phyloP scores from a whole-genome alignment of 2,113 vertebrate genomes.

The Grallaria varia region DNA sequence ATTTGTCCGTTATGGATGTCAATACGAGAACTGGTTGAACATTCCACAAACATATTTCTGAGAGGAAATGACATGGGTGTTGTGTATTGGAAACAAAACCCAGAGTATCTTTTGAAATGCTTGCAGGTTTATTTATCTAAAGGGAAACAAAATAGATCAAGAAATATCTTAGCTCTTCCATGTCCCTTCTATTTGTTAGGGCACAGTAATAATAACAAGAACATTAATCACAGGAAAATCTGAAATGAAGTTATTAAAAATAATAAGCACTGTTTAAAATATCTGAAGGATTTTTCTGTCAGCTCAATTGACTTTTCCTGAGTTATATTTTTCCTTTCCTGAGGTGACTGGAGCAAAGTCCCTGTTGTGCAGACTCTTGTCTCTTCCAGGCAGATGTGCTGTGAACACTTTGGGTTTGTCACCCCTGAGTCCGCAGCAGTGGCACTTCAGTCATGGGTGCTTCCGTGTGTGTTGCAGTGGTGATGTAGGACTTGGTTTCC shows the following conservation, averaged over 20 bases:
- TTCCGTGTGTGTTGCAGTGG: background rate
- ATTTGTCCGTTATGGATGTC: background rate
- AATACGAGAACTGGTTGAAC: background rate
- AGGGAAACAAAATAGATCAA: background rate
- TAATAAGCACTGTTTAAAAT: background rate
- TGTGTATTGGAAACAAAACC: background rate
- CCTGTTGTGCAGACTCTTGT: background rate
- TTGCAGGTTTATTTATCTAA: conserved; percentile 17
- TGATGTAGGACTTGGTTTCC: accelerated
- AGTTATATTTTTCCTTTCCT: background rate
- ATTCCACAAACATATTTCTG: background rate
- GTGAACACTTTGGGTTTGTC: background rate
- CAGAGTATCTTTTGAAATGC: background rate
- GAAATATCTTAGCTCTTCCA: background rate
- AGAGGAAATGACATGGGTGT: background rate
- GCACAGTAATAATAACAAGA: background rate
- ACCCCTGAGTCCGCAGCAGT: background rate
- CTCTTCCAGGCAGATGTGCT: background rate
- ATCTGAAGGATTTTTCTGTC: background rate
- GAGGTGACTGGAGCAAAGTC: background rate
- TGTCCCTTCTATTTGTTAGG: background rate
- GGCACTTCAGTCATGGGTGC: background rate
- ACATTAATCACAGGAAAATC: background rate
- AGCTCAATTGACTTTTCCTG: background rate
- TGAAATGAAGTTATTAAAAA: background rate